phyloP scores from a whole-genome alignment of 2,797 vertebrate species.

The Coendou prehensilis region DNA sequence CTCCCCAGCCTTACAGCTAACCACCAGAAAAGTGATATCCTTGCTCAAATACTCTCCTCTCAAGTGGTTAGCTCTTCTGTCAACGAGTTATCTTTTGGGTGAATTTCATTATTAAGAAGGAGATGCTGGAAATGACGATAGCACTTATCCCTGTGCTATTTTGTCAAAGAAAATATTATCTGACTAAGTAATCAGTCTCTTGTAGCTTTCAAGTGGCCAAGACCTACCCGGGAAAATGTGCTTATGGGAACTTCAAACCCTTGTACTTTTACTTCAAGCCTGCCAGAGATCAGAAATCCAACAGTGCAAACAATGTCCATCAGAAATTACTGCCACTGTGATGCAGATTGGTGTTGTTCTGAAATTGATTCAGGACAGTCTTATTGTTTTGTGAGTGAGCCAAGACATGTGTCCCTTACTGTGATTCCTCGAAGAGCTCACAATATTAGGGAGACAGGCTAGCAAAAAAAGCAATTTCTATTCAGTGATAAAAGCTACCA shows the following conservation, averaged over 20 bases:
- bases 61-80: not conserved
- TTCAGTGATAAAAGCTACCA: not conserved
- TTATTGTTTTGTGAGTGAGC: not conserved
- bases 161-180: constrained; percentile 19
- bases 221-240: not conserved
- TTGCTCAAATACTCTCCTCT: not conserved
- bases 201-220: not conserved
- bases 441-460: not conserved
- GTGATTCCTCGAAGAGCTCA: not conserved
- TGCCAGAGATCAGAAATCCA: not conserved
- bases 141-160: not conserved
- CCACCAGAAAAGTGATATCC: not conserved
- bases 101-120: constrained; percentile 46
- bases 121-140: not conserved
- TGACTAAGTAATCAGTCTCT: constrained; percentile 53
- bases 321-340: not conserved
- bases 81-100: not conserved
- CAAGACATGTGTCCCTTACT: not conserved
- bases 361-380: not conserved
- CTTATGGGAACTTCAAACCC: not conserved
- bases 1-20: not conserved
- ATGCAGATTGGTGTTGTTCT: not conserved
- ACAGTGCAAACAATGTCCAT: not conserved
- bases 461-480: constrained; percentile 44
- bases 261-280: not conserved